A percentile compares a stretch with the other conserved stretches of the same genome.
Evolutionary conservation across 2,888 invertebrate species (phyloP).

Genomic region (Apantesis nais): DNA sequence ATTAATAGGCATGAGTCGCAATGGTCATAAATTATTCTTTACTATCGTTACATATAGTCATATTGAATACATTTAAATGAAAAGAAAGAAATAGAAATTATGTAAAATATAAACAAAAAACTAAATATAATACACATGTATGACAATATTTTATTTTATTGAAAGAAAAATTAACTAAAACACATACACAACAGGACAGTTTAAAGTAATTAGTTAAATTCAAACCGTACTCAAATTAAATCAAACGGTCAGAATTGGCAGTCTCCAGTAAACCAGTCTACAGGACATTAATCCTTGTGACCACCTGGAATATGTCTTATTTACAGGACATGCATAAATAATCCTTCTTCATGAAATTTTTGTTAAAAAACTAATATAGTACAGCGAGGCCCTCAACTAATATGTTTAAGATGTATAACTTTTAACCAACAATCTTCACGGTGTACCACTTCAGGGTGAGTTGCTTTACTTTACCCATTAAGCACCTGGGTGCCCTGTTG

Average conservation of each 20-base stretch:
- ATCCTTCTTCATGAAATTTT: not conserved
- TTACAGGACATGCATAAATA: not conserved
- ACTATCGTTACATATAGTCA: not conserved
- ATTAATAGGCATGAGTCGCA: not conserved
- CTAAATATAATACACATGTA: not conserved
- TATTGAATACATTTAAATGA: not conserved
- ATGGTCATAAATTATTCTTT: not conserved
- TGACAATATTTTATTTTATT: not conserved
- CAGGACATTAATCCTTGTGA: not conserved
- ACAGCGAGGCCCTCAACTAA: not conserved
- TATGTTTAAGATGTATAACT: not conserved
- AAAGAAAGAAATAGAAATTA: not conserved
- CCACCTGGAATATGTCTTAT: not conserved
- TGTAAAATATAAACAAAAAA: not conserved
- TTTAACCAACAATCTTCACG: not conserved
- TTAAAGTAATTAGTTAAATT: slow-evolving; percentile 1
- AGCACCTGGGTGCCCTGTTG: not conserved
- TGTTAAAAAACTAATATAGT: not conserved
- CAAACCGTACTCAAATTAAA: not conserved
- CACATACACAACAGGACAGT: not conserved
- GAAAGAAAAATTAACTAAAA: not conserved
- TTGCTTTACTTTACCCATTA: not conserved
- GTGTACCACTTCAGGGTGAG: not conserved
- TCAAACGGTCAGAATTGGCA: not conserved
- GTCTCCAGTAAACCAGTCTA: not conserved